A percentile compares a stretch with the other conserved stretches of the same genome.
Conservation (phyloP, 1,140 invertebrate genomes). For the Parasteatoda tepidariorum region DNA sequence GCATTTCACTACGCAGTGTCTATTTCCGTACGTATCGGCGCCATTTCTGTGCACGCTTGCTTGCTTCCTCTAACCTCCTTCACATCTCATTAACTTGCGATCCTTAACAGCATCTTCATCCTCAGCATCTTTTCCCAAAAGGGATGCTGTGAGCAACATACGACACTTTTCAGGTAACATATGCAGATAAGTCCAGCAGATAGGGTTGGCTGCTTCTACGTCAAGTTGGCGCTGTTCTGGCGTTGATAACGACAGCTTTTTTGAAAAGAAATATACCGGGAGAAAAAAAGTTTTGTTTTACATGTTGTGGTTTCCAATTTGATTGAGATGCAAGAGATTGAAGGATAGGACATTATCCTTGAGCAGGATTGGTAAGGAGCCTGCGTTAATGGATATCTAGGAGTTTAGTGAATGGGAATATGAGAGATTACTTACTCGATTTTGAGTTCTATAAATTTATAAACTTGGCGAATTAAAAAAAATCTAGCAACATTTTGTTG, state of each 20-base stretch:
- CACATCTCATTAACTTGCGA: constrained; percentile 54
- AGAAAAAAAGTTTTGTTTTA: not conserved
- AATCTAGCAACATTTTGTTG: no score
- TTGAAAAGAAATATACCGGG: not conserved
- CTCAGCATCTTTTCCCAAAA: not conserved
- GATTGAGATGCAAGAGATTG: not conserved
- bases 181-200: constrained; percentile 31
- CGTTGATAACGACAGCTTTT: constrained; percentile 9
- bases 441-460: no score
- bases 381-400: no score
- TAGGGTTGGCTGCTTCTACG: constrained; percentile 9
- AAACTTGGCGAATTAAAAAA: no score
- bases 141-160: not conserved
- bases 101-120: not conserved
- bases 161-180: constrained; percentile 11
- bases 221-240: constrained; percentile 20
- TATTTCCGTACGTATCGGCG: constrained; percentile 52
- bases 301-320: not conserved
- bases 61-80: constrained; percentile 23
- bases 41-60: constrained; percentile 52
- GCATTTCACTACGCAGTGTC: not conserved
- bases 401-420: no score
- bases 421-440: no score
- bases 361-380: no score
- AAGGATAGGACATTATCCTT: not conserved